Percentiles rank a stretch among this genome's conserved stretches.
Evolutionary conservation across 2,113 vertebrate species (phyloP).

Genomic region (Paedocypris sp.): DNA sequence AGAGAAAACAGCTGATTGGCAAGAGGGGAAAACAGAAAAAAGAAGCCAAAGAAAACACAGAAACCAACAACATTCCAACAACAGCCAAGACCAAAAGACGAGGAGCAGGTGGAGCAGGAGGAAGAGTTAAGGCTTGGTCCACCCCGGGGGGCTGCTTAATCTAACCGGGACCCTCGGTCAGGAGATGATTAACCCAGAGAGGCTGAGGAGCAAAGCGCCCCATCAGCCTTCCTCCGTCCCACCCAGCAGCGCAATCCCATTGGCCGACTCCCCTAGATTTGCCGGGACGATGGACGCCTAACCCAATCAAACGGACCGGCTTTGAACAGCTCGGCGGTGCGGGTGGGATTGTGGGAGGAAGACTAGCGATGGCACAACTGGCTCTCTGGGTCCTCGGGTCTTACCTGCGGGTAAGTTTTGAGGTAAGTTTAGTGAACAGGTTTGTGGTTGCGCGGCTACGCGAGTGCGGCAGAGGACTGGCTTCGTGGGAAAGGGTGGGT

Average conservation of each 20-base stretch:
- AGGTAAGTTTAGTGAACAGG: conserved; percentile 91
- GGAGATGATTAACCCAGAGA: background rate
- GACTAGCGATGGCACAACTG: too few relatives aligned
- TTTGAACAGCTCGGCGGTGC: background rate
- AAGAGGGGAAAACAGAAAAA: conserved; percentile 44
- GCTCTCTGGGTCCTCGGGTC: too few relatives aligned
- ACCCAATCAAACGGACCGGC: background rate
- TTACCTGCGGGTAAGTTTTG: conserved; percentile 88
- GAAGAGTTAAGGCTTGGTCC: conserved; percentile 8
- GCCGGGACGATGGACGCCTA: background rate
- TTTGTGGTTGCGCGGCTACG: conserved; percentile 81
- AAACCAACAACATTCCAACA: conserved; percentile 49
- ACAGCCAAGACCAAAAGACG: conserved; percentile 47
- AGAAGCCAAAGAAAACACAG: conserved; percentile 41
- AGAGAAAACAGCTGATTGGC: conserved; percentile 46
- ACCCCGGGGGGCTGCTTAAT: background rate
- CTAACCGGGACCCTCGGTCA: background rate
- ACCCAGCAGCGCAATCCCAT: background rate
- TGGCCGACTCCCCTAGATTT: background rate
- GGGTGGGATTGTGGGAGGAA: background rate
- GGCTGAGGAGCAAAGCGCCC: background rate
- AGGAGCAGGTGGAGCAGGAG: conserved; percentile 15
- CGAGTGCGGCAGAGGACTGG: conserved; percentile 60
- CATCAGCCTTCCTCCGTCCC: background rate
- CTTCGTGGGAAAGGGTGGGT: conserved; percentile 76